phyloP scores from a whole-genome alignment of 2,113 vertebrate species.

The Chroicocephalus ridibundus region DNA sequence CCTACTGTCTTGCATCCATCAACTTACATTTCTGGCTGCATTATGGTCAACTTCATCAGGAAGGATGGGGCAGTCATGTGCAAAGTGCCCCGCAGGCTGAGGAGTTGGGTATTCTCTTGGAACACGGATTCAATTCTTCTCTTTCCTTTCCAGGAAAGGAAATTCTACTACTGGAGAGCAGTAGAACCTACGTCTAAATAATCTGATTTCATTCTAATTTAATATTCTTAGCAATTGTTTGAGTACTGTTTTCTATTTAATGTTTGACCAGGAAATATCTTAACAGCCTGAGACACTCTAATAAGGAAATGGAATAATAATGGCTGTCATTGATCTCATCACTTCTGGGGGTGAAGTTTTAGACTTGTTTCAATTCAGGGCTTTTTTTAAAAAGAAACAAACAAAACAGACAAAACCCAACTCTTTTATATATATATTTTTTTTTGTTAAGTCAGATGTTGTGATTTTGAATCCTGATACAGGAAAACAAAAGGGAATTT shows the following conservation, averaged over 20 bases:
- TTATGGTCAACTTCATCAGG: background rate
- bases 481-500: background rate
- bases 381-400: background rate
- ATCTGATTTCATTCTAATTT: background rate
- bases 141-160: background rate
- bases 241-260: background rate
- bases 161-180: background rate
- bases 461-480: background rate
- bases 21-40: accelerated
- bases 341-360: background rate
- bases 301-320: background rate
- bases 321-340: background rate
- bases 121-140: accelerated
- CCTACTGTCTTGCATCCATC: background rate
- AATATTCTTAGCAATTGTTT: background rate
- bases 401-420: too few relatives aligned
- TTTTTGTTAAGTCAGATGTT: background rate
- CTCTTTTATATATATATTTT: accelerated
- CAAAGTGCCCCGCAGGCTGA: background rate
- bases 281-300: background rate
- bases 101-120: background rate
- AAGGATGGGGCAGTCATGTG: background rate
- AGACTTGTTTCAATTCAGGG: background rate
- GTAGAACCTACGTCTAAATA: background rate
- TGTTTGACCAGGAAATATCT: background rate